Evolutionary conservation across 2,113 vertebrate genomes (phyloP).

Genomic region (Dipodomys spectabilis): DNA sequence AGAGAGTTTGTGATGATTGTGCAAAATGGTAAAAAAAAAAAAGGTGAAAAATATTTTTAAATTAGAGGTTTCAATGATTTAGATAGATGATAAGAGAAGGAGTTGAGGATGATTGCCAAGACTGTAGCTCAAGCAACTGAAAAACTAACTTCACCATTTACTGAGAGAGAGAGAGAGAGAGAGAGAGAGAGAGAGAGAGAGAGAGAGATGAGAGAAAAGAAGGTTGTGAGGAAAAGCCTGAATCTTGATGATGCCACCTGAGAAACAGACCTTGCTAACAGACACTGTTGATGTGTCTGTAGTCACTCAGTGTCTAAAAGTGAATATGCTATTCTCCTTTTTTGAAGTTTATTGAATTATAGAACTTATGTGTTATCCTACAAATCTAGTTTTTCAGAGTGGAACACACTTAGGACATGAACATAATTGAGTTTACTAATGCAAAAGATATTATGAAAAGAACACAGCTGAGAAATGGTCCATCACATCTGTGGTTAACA

Average conservation of each 20-base stretch:
- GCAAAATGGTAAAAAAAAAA: neutral
- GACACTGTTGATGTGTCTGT: neutral
- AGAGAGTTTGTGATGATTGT: neutral
- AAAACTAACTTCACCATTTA: neutral
- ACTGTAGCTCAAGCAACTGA: neutral
- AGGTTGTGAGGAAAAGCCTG: neutral
- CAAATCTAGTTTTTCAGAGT: neutral
- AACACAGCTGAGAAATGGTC: constrained; percentile 17
- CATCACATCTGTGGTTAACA: constrained; percentile 9
- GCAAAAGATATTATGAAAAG: neutral
- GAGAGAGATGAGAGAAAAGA: neutral
- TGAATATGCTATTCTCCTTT: neutral
- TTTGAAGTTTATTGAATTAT: neutral
- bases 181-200: too few relatives aligned
- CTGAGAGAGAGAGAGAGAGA: neutral
- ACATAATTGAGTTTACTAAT: constrained; percentile 16
- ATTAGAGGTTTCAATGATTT: neutral
- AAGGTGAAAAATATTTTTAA: neutral
- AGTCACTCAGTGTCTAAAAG: neutral
- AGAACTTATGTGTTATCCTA: neutral
- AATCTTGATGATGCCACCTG: neutral
- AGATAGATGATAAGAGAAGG: neutral
- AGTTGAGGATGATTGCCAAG: neutral
- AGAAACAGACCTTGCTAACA: neutral
- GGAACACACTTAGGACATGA: neutral